Evolutionary conservation across 2,888 invertebrate genomes (phyloP).

Genomic region (Nemotelus pantherinus): DNA sequence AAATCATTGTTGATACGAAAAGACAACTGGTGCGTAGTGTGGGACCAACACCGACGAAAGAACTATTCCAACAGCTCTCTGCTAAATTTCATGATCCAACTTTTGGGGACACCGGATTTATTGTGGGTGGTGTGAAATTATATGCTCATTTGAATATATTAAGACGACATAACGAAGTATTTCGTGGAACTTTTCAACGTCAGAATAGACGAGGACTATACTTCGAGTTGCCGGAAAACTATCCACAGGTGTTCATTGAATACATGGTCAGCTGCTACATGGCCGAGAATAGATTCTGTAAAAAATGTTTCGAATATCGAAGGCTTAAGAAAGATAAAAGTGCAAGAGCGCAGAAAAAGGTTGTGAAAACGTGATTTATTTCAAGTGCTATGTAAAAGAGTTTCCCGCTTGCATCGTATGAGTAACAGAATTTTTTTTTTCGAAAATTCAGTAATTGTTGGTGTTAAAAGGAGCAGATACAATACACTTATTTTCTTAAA

Average conservation of each 20-base stretch:
- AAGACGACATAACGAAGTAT: background rate
- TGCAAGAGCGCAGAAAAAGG: too few relatives aligned
- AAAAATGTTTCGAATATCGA: too few relatives aligned
- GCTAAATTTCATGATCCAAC: background rate
- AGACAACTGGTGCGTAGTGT: background rate
- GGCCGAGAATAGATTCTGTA: background rate
- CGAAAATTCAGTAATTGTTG: too few relatives aligned
- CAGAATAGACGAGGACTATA: background rate
- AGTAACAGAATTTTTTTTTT: too few relatives aligned
- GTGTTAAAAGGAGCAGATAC: too few relatives aligned
- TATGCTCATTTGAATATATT: background rate
- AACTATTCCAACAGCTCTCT: background rate
- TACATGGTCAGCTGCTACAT: background rate
- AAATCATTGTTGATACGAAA: background rate
- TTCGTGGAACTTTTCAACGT: background rate
- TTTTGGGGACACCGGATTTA: background rate
- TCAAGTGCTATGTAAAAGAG: too few relatives aligned
- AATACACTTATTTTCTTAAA: too few relatives aligned
- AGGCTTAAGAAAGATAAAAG: too few relatives aligned
- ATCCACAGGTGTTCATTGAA: background rate
- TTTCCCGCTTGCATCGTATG: too few relatives aligned
- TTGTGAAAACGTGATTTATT: too few relatives aligned
- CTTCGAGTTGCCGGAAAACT: background rate
- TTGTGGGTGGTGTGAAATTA: conserved; percentile 6
- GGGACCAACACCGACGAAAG: too few relatives aligned